Evolutionary conservation across 2,113 vertebrate genomes (phyloP).

Genomic region (Taxidea taxus): DNA sequence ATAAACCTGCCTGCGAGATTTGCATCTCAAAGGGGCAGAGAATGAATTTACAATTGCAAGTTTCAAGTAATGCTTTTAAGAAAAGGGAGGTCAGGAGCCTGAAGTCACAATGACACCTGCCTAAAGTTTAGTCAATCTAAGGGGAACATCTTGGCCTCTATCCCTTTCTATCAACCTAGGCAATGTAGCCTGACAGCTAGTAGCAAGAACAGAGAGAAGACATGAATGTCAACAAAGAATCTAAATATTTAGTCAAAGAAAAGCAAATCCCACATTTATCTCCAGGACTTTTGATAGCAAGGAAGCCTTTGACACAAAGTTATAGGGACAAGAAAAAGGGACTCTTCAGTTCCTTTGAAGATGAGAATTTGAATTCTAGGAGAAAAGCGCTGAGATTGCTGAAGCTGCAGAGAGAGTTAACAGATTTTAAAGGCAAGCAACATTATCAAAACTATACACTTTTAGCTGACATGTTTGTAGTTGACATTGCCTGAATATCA

Average conservation of each 20-base stretch:
- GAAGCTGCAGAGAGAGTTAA: not conserved
- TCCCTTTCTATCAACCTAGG: not conserved
- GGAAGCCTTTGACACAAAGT: not conserved
- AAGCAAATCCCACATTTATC: not conserved
- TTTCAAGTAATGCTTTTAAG: not conserved
- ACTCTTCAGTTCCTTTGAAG: not conserved
- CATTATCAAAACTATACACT: not conserved
- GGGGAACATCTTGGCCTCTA: too few species aligned
- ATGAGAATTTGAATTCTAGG: not conserved
- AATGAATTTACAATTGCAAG: not conserved
- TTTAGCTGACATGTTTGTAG: not conserved
- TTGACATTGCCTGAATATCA: not conserved
- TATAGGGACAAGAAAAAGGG: not conserved
- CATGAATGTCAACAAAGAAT: not conserved
- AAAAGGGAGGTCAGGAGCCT: not conserved
- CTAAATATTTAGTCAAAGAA: not conserved
- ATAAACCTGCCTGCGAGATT: not conserved
- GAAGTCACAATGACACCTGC: not conserved
- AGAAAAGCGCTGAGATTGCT: not conserved
- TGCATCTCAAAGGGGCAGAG: not conserved
- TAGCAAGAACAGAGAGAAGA: not conserved
- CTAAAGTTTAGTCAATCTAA: not conserved
- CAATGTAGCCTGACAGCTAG: not conserved
- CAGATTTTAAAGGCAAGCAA: not conserved
- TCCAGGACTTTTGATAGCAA: not conserved